phyloP scores from a whole-genome alignment of 2,888 invertebrate species.

The Gandaritis pyraliata region DNA sequence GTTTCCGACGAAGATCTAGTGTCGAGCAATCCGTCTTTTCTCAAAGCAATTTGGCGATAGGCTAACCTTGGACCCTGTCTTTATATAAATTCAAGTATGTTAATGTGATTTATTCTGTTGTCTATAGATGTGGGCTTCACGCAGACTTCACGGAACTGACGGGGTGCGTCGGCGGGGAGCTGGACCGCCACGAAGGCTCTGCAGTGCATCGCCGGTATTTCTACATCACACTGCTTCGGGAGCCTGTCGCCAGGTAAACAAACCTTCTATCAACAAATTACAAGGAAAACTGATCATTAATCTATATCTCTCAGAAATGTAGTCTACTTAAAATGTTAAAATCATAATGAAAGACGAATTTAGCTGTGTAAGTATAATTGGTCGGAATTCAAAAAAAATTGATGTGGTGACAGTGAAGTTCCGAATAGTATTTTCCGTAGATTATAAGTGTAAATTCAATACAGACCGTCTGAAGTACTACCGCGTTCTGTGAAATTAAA shows the following conservation, averaged over 20 bases:
- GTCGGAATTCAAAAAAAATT: constrained; percentile 19
- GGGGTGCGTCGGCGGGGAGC: constrained; percentile 93
- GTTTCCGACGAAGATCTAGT: constrained; percentile 26
- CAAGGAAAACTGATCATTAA: neutral
- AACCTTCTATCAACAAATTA: neutral
- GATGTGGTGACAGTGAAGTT: constrained; percentile 16
- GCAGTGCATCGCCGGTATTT: constrained; percentile 94
- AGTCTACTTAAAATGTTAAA: too few species aligned
- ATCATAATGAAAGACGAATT: neutral
- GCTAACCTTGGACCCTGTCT: constrained; percentile 11
- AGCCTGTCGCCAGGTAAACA: constrained; percentile 91
- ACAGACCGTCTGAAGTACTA: constrained; percentile 18
- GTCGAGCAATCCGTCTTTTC: constrained; percentile 25
- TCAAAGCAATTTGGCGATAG: constrained; percentile 23
- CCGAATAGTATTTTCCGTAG: constrained; percentile 20
- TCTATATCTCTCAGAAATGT: too few species aligned
- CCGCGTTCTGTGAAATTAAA: constrained; percentile 30
- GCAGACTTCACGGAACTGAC: constrained; percentile 99
- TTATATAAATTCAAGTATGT: constrained; percentile 4
- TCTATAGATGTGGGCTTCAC: constrained; percentile 93
- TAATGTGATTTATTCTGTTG: constrained; percentile 35
- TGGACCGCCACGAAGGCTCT: constrained; percentile 95
- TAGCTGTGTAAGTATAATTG: constrained; percentile 10
- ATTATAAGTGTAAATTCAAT: constrained; percentile 29
- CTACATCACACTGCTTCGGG: constrained; percentile 97